Base-by-base conservation (phyloP, 2,888 invertebrate species). In the Dysmachus trigonus region DNA sequence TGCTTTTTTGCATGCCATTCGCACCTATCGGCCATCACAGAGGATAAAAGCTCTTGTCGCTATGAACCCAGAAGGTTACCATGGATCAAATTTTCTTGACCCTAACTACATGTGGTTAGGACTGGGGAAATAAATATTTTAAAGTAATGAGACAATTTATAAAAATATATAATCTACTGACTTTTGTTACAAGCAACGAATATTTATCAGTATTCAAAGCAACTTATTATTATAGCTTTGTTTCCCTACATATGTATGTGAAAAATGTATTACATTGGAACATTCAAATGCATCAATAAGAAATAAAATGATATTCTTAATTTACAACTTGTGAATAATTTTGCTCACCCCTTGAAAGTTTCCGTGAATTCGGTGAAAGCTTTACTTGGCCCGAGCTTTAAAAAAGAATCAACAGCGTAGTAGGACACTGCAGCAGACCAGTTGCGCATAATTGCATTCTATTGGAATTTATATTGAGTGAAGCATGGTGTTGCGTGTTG, bases 51-150 rank as follows among this genome's bases (percentile, higher is more conserved):
- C 94, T 87, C 92, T 94, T 91, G 93, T 94, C 89, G 93, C 94
- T 89, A 91, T 92, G 85, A 94, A 94, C 89, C 93, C 93, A 6
- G 92, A 91, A 10, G 92, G 92, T 72, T 94, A 94, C 89, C 94
- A 94, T 51, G 93, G 93, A 2, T 94, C 94, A 81, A 94, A 95
- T 90, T 93, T 93, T 88, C 93, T 94, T 89, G 94, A 95, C 91
- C 95, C 95, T 51, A 94, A 93, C 86, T 93, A 94, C 90, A 93
- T 95, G 93, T 95, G 95, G 95, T 92, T 94, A 53, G 95, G 95
- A 15, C 93, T 95, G 88, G 95, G 95, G 86, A 91, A 92, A 88
- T 87, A 88, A 87, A 88, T 22, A 1, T 38, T n/a, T n/a, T n/a
- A n/a, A n/a, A 15, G 15, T n/a, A 77, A 18, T 10, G 13, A 51